A percentile compares a stretch with the other conserved stretches of the same genome.
These are phyloP conservation scores for Griposia aprilina DNA, from an alignment of 2,888 invertebrate genomes.

Conservation along the genomic window DNA sequence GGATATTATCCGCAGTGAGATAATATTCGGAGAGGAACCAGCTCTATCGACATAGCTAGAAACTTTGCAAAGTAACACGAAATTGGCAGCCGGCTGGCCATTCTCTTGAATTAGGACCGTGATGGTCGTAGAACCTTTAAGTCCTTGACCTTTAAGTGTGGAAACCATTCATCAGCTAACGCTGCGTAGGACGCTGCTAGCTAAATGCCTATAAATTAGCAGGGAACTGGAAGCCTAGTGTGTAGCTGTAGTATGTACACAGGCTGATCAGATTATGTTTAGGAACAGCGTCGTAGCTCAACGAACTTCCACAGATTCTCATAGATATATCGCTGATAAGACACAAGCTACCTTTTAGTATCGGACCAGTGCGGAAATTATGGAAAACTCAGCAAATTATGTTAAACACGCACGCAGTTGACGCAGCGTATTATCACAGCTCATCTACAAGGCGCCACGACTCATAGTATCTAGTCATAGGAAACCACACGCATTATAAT, in stretches of 20 bases:
- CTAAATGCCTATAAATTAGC: not conserved
- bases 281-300: not conserved
- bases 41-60: slow-evolving; percentile 4
- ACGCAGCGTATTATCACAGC: not conserved
- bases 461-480: slow-evolving; percentile 21
- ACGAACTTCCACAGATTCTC: not conserved
- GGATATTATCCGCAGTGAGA: slow-evolving; percentile 5
- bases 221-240: not conserved
- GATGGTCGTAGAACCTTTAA: no score
- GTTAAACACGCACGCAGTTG: not conserved
- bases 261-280: not conserved
- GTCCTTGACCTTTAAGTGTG: not conserved
- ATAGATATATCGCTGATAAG: not conserved
- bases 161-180: not conserved
- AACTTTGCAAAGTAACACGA: not conserved
- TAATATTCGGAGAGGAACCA: not conserved
- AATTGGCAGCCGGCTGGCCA: not conserved
- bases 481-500: slow-evolving; percentile 32
- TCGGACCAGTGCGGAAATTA: not conserved
- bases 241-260: not conserved
- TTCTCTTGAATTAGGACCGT: not conserved
- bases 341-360: no score
- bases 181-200: not conserved
- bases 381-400: slow-evolving; percentile 10
- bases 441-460: slow-evolving; percentile 26